Evolutionary conservation across 1,140 invertebrate genomes (phyloP).

Genomic region (Cotesia chilonis): DNA sequence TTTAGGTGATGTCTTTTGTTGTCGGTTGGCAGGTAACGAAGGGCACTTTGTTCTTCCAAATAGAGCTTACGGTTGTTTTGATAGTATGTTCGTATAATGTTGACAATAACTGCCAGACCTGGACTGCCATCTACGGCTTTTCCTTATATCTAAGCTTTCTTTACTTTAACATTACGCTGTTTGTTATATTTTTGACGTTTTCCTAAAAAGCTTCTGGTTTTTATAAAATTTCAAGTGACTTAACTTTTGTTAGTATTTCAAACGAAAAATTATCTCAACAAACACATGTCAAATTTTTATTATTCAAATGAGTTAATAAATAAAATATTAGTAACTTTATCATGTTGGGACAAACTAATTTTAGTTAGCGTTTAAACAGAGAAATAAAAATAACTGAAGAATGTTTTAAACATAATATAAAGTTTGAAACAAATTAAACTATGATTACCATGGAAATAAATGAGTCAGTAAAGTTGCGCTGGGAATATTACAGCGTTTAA

Average conservation of each 20-base stretch:
- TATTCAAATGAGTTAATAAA: no score
- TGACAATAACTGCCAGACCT: constrained; percentile 10
- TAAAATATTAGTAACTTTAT: no score
- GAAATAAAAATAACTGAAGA: no score
- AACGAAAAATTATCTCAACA: no score
- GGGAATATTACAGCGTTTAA: constrained; percentile 41
- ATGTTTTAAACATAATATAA: background rate
- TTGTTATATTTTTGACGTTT: no score
- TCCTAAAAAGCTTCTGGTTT: no score
- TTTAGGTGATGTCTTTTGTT: constrained; percentile 44
- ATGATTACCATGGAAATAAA: constrained; percentile 27
- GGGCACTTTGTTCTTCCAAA: constrained; percentile 11
- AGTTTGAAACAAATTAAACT: constrained; percentile 2
- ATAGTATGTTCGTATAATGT: background rate
- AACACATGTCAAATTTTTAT: no score
- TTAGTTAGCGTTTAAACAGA: no score
- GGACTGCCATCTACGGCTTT: constrained; percentile 17
- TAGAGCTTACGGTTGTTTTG: constrained; percentile 3
- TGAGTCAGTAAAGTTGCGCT: background rate
- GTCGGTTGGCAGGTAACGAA: constrained; percentile 42
- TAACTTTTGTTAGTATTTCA: no score
- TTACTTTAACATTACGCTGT: background rate
- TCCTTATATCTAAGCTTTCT: background rate
- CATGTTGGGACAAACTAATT: no score
- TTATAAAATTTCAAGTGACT: no score